Evolutionary conservation across 2,113 vertebrate genomes (phyloP).

Genomic region (Forbesichthys agassizii): DNA sequence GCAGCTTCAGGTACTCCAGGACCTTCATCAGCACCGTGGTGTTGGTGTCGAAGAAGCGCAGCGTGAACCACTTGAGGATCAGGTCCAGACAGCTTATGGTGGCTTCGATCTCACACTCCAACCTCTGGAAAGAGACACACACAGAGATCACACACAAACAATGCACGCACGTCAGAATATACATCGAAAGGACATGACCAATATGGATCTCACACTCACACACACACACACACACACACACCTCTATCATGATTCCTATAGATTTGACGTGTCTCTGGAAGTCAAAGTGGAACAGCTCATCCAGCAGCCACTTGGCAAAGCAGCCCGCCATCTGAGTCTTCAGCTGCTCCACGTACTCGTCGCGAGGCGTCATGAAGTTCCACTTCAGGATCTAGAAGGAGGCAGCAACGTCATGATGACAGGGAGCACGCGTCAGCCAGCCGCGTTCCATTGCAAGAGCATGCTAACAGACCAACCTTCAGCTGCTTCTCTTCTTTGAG

Average conservation of each 20-base stretch:
- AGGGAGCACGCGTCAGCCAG: neutral
- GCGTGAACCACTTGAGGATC: constrained; percentile 94
- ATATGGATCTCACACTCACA: neutral
- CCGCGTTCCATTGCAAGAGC: neutral
- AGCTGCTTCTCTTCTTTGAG: constrained; percentile 94
- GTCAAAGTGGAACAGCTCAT: constrained; percentile 96
- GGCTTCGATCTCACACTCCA: constrained; percentile 92
- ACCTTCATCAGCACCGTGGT: constrained; percentile 96
- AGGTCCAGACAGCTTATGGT: constrained; percentile 93
- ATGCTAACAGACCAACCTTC: constrained; percentile 73
- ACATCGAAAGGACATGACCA: no score
- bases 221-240: constrained; percentile 40
- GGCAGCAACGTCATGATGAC: no score
- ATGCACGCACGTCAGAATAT: neutral
- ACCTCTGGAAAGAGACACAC: constrained; percentile 73
- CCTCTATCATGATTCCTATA: constrained; percentile 92
- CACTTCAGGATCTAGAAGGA: constrained; percentile 88
- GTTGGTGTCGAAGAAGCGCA: constrained; percentile 98
- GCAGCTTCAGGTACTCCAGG: constrained; percentile 93
- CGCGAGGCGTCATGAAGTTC: constrained; percentile 95
- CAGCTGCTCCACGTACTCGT: constrained; percentile 95
- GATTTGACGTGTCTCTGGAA: constrained; percentile 97
- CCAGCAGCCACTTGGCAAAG: constrained; percentile 92
- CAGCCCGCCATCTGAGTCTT: constrained; percentile 95
- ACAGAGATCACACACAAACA: neutral